Evolutionary conservation across 2,888 invertebrate genomes (phyloP).

Genomic region (Orthosia gracilis): DNA sequence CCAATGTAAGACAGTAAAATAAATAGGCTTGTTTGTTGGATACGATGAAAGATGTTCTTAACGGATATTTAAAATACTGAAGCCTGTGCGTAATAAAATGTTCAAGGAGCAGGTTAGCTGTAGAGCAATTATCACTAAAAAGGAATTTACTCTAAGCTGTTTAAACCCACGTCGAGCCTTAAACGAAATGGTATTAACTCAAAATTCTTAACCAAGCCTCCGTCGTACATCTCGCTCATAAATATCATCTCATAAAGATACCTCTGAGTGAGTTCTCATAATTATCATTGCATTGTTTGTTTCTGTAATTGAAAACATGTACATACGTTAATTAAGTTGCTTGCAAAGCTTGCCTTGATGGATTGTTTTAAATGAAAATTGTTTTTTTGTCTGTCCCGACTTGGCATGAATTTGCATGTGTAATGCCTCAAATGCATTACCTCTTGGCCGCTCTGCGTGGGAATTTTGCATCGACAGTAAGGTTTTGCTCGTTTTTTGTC

Average conservation of each 20-base stretch:
- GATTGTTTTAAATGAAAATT: conserved; percentile 83
- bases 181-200: conserved; percentile 13
- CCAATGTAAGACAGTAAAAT: conserved; percentile 5
- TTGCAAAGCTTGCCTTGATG: conserved; percentile 83
- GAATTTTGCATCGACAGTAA: conserved; percentile 80
- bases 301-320: conserved; percentile 86
- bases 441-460: conserved; percentile 79
- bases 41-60: not conserved
- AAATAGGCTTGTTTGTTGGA: not conserved
- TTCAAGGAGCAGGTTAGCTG: not conserved
- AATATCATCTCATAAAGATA: conserved; percentile 57
- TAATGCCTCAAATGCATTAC: conserved; percentile 85
- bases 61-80: not conserved
- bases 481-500: conserved; percentile 79
- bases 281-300: conserved; percentile 80
- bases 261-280: conserved; percentile 58
- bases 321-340: conserved; percentile 86
- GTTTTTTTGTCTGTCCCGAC: conserved; percentile 79
- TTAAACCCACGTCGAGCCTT: not conserved
- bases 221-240: conserved; percentile 40
- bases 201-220: conserved; percentile 12
- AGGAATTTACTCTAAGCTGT: not conserved
- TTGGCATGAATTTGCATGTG: conserved; percentile 87
- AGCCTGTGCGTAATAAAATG: not conserved
- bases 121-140: not conserved